Evolutionary conservation across 2,113 vertebrate species (phyloP), one percentile per base, ranked within the genome.

Genomic region (Tetrax tetrax): DNA sequence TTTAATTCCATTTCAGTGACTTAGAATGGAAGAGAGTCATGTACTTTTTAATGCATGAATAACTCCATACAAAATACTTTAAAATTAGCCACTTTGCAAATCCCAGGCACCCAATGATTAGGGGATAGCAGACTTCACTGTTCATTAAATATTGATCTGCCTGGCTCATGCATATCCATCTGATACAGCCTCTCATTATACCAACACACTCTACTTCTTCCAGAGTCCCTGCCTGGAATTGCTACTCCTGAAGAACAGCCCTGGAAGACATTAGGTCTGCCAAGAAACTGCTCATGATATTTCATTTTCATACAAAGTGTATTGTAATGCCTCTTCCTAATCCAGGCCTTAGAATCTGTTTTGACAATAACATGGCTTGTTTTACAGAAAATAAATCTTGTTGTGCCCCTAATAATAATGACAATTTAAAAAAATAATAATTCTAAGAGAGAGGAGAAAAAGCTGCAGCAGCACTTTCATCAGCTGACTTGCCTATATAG

Each of bases 101-200:
- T 96, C 93, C 94, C 83, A 91, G 80, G 72, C 94, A 78, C 89
- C 87, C 81, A 18, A 28, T 93, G 77, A 92, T 97, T 95, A 95
- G 93, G 74, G 74, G 89, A 93, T 51, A 94, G 89, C 80, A 94
- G 91, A 38, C 89, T 95, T 91, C 69, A 53, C 31, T 93, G 25
- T 61, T 95, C 78, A 85, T 96, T 93, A 96, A 97, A 93, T 89
- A 95, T 96, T 97, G 89, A 97, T 95, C 87, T 80, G 53, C 53
- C 50, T 4, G 1, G 38, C 63, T 97, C 82, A 59, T 83, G 75
- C 84, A 93, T 85, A 95, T 78, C 95, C 89, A 94, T 82, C 61
- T 78, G 48, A 82, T 71, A 72, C 41, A 68, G 37, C 50, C 41
- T 89, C 77, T 96, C 78, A 64, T 95, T 97, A 84, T 37, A 69